Base-by-base conservation (phyloP, 64 coral and sea anemone genomes). In the Exaiptasia diaphana region DNA sequence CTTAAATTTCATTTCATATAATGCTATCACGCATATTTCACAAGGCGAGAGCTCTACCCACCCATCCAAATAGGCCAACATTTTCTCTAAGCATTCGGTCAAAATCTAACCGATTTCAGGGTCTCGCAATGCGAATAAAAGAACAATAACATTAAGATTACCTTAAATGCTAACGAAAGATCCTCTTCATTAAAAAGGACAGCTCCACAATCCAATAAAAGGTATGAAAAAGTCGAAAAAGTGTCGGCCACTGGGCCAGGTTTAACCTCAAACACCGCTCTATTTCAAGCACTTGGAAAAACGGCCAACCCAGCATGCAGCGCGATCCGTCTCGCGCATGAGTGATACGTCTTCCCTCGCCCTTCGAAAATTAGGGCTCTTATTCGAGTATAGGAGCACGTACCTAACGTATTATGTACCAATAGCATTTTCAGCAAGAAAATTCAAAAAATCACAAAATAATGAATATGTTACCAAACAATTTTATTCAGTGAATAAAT, bases 191-290 rank as follows among this genome's bases (percentile, higher is more conserved):
- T 73, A 88, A 88, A 88, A 60, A 79, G 42, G 28, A 42, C 63
- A 57, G 54, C 69, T 24, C 30, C 53, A 52, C 65, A 64, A 68
- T 88, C 63, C 22, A 42, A 63, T 70, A 59, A 80, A 88, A 31
- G 67, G 76, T 50, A 39, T 50, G 64, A 67, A 88, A 88, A 88
- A 71, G 17, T 46, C 78, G 76, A 80, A 88, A 73, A 23, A 73
- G 69, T 73, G 44, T 49, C 69, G 69, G 69, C 69, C 44, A 28
- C 15, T 73, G 69, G 44, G 69, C 69, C 86, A 89, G 75, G 60
- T 89, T 85, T 89, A 60, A 93, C 80, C 91, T 94, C 91, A 94
- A 89, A 94, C 91, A 94, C 91, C 86, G 91, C 86, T 94, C 79
- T 76, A 64, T 72, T 94, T 93, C 84, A 83, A 88, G 75, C 90